These are phyloP conservation scores for Antechinus flavipes DNA, from an alignment of 2,113 vertebrate species.

Conservation along the genomic window DNA sequence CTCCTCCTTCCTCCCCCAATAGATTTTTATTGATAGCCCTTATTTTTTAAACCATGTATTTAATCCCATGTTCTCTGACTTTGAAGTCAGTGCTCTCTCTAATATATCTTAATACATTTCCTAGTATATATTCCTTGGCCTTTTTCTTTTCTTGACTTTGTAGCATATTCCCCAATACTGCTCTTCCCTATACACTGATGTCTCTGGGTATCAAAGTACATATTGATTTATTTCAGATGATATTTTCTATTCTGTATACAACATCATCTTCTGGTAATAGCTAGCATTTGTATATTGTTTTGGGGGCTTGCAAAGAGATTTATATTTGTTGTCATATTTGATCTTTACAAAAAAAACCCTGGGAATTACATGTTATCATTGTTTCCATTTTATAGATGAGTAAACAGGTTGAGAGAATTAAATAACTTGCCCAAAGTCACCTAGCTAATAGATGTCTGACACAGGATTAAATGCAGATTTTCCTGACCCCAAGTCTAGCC, in stretches of 20 bases:
- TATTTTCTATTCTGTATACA: background rate
- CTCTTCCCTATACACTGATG: background rate
- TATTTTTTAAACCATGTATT: background rate
- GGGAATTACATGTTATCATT: background rate
- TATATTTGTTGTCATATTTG: background rate
- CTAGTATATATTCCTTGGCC: background rate
- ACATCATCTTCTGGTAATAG: background rate
- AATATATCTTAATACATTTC: background rate
- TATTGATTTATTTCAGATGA: background rate
- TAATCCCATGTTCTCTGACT: background rate
- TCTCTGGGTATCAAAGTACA: background rate
- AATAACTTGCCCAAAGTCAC: background rate
- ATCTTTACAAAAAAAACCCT: background rate
- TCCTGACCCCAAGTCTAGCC: background rate
- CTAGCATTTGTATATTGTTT: background rate
- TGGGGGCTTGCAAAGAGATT: background rate
- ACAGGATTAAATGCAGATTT: background rate
- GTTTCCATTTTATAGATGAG: background rate
- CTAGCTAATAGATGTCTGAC: background rate
- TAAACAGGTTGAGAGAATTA: background rate
- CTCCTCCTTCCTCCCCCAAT: background rate
- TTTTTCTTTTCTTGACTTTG: background rate
- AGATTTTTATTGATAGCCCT: background rate
- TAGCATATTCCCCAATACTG: background rate
- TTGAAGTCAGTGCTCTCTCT: background rate